Conservation (phyloP, 2,113 vertebrate genomes). For the Periophthalmodon schlosseri region DNA sequence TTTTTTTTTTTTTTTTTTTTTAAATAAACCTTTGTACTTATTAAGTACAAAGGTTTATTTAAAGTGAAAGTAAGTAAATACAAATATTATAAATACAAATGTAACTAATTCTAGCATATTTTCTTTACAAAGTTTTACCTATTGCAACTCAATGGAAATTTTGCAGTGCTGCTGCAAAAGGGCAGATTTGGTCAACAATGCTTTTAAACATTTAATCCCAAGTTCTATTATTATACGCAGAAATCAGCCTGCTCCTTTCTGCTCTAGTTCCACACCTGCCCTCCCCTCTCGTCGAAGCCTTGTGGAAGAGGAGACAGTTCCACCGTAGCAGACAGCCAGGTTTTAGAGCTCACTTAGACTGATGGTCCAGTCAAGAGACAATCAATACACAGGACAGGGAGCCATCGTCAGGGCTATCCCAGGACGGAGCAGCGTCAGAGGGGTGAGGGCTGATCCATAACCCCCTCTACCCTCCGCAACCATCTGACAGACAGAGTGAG, state of each 20-base stretch:
- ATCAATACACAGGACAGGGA: conserved; percentile 71
- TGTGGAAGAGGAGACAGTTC: conserved; percentile 43
- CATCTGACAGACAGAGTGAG: not conserved
- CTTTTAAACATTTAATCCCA: too few species aligned
- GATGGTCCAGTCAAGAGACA: conserved; percentile 66
- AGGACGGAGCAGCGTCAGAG: conserved; percentile 59
- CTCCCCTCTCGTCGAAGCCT: not conserved
- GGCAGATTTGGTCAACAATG: too few species aligned
- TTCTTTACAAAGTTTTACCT: too few species aligned
- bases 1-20: too few species aligned
- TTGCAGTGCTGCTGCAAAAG: too few species aligned
- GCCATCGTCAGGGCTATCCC: conserved; percentile 72
- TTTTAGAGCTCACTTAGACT: conserved; percentile 75
- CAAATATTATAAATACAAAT: too few species aligned
- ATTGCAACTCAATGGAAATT: too few species aligned
- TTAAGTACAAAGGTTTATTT: too few species aligned
- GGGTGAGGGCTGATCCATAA: conserved; percentile 68
- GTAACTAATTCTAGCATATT: too few species aligned
- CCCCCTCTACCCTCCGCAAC: conserved; percentile 13
- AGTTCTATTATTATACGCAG: too few species aligned
- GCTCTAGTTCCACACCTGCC: not conserved
- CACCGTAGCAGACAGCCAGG: conserved; percentile 41
- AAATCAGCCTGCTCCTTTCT: not conserved
- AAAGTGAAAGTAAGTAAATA: too few species aligned
- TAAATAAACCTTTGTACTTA: too few species aligned